Evolutionary conservation across 2,113 vertebrate species (phyloP).

Genomic region (Cyphotilapia sp.): DNA sequence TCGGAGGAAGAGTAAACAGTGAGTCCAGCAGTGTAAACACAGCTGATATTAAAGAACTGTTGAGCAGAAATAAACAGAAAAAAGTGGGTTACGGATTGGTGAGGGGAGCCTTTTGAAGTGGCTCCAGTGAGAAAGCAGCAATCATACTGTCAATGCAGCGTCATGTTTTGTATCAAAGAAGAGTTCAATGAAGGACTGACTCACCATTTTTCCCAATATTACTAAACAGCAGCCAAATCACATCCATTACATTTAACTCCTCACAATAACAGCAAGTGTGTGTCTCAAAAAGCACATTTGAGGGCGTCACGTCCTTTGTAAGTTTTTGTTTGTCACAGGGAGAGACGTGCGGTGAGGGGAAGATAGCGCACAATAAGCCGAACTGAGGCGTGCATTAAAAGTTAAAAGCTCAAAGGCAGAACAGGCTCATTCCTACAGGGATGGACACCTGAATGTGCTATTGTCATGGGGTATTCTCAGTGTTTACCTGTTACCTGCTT

Average conservation of each 20-base stretch:
- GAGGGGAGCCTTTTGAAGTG: not conserved
- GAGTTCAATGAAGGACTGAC: not conserved
- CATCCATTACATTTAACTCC: not conserved
- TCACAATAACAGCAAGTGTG: not conserved
- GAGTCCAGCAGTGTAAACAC: not conserved
- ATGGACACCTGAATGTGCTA: not conserved
- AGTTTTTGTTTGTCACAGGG: not conserved
- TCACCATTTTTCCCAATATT: not conserved
- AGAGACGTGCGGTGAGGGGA: not conserved
- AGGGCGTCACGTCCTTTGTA: not conserved
- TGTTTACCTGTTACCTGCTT: not conserved
- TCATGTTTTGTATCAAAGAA: not conserved
- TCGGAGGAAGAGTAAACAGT: not conserved
- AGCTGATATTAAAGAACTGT: not conserved
- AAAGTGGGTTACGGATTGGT: not conserved
- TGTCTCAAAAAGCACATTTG: not conserved
- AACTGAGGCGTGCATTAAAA: not conserved
- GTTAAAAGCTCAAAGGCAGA: not conserved
- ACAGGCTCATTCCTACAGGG: not conserved
- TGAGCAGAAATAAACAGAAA: not conserved
- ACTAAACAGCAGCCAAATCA: not conserved
- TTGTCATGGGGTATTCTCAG: accelerated
- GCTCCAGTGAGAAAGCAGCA: not conserved
- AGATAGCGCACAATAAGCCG: not conserved
- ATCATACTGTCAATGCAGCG: not conserved